phyloP scores from a whole-genome alignment of 2,797 vertebrate genomes.

The Ctenosaura bakeri region DNA sequence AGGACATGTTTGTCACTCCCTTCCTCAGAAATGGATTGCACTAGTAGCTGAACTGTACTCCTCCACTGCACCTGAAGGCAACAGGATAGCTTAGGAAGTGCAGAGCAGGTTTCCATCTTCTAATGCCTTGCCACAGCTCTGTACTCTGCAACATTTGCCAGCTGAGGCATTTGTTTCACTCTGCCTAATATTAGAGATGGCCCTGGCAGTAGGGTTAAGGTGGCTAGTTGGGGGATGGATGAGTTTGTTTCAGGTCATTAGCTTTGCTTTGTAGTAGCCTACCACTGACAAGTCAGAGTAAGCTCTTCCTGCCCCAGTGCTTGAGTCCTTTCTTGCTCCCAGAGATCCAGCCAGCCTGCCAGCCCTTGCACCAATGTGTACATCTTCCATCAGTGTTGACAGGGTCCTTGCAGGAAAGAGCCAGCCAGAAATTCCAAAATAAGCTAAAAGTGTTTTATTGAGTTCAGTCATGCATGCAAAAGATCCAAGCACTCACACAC shows the following conservation, averaged over 20 bases:
- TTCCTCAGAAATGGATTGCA: not conserved
- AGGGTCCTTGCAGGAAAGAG: too few species aligned
- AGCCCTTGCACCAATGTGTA: not conserved
- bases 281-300: not conserved
- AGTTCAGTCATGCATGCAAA: too few species aligned
- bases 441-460: too few species aligned
- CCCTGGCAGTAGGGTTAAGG: not conserved
- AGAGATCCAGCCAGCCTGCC: not conserved
- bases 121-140: not conserved
- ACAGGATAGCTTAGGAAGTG: not conserved
- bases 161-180: not conserved
- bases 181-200: not conserved
- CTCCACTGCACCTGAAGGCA: not conserved
- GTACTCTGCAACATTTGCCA: too few species aligned
- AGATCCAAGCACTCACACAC: too few species aligned
- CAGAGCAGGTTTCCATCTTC: not conserved
- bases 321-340: not conserved
- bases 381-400: too few species aligned
- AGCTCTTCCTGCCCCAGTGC: too few species aligned
- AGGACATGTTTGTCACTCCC: not conserved
- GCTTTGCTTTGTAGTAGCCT: not conserved
- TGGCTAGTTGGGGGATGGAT: not conserved
- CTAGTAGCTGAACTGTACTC: not conserved
- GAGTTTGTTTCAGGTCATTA: not conserved
- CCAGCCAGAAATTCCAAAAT: too few species aligned